Base-by-base conservation (phyloP, 1,140 invertebrate species). In the Zaprionus davidi region DNA sequence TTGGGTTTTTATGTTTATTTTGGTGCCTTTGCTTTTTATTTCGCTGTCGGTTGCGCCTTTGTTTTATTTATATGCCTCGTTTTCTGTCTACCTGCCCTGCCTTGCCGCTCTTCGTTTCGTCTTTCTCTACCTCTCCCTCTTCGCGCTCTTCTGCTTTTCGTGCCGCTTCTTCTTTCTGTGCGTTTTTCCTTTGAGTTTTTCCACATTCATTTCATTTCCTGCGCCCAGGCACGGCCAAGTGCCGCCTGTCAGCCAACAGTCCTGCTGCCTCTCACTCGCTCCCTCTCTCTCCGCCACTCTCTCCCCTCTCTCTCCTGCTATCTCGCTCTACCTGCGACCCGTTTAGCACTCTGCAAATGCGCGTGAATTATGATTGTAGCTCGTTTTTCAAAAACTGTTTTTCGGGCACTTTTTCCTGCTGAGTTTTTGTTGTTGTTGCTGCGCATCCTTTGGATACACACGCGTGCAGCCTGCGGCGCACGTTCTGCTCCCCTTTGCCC, bases 301-400 rank as follows among this genome's bases (percentile, higher is more conserved):
- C n/a, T n/a, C 49, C 46, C 51, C 60, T 53, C 12, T 51, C 57
- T 38, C 63, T 56, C 55, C 46, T 31, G 28, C 66, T 51, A 20
- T 59, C 59, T 34, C n/a, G 26, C n/a, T 51, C 17, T 26, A 5
- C 17, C 31, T 34, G 46, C 46, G 46, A 51, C 20, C 46, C 56
- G 24, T 24, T 55, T 67, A 57, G 26, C 51, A 67, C 65, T 67
- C 65, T 34, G 15, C 17, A 58, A 71, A 71, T 59, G 82, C 82
- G 85, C 84, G 69, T 88, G 84, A 88, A 84, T 88, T 88, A 88
- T 88, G 84, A 88, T 88, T 87, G 83, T 88, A 77, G 82, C 82
- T 79, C 81, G 81, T 82, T 85, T 85, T 79, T 71, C 78, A 31
- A 73, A 73, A 71, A 56, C 36, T n/a, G 60, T 57, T 64, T 64